Evolutionary conservation across 2,113 vertebrate species (phyloP).

Genomic region (Ceyx melanurus): DNA sequence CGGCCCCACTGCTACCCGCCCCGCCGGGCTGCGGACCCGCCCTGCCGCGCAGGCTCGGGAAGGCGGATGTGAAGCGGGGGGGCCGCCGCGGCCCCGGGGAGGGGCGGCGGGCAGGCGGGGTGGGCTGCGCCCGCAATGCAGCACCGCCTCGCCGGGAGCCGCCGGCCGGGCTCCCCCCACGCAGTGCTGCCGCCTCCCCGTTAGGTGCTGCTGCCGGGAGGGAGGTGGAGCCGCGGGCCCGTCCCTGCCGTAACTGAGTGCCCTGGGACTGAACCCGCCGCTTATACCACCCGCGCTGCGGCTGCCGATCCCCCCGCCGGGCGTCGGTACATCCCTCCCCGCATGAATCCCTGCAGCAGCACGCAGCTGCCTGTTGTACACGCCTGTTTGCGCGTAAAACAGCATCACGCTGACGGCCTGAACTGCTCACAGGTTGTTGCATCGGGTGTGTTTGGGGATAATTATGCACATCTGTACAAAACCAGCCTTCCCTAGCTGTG

Average conservation of each 20-base stretch:
- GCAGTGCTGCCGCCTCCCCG: not conserved
- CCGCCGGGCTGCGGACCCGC: not conserved
- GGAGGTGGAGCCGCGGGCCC: rapidly evolving
- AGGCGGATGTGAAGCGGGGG: too few species aligned
- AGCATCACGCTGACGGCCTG: rapidly evolving
- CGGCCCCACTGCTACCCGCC: not conserved
- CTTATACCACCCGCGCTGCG: too few species aligned
- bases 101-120: not conserved
- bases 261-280: too few species aligned
- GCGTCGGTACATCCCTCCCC: not conserved
- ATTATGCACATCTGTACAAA: rapidly evolving
- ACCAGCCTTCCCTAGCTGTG: not conserved
- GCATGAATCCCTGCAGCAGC: rapidly evolving
- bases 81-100: not conserved
- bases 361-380: not conserved
- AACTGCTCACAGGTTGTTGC: rapidly evolving
- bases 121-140: slow-evolving; percentile 32
- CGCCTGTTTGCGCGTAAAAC: rapidly evolving
- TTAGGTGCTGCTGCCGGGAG: not conserved
- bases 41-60: not conserved
- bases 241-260: not conserved
- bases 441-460: rapidly evolving
- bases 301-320: not conserved
- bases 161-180: not conserved
- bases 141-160: not conserved